phyloP scores from a whole-genome alignment of 2,888 invertebrate genomes.

The Ligdia adustata region DNA sequence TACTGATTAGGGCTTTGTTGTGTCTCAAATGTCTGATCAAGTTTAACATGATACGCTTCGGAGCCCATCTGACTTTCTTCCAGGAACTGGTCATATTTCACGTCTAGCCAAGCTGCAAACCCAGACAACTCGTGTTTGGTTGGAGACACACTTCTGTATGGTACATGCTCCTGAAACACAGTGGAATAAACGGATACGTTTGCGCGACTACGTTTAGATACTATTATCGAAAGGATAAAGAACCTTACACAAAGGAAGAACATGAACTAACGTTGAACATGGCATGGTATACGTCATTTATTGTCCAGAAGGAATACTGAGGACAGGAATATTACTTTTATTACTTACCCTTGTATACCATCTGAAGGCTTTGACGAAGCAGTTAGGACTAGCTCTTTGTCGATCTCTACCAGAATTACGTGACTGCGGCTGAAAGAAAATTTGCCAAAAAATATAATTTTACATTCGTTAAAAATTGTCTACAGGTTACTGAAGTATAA shows the following conservation, averaged over 20 bases:
- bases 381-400: slow-evolving; percentile 55
- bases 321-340: too few species aligned
- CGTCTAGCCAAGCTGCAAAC: slow-evolving; percentile 71
- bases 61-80: slow-evolving; percentile 37
- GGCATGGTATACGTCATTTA: too few species aligned
- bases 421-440: slow-evolving; percentile 39
- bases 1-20: slow-evolving; percentile 20
- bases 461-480: too few species aligned
- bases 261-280: too few species aligned
- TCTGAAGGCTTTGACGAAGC: slow-evolving; percentile 69
- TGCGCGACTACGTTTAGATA: too few species aligned
- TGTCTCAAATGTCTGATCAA: slow-evolving; percentile 38
- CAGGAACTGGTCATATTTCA: slow-evolving; percentile 64
- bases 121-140: slow-evolving; percentile 40
- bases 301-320: too few species aligned
- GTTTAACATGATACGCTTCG: slow-evolving; percentile 19
- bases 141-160: slow-evolving; percentile 19
- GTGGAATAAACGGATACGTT: too few species aligned
- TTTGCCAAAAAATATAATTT: too few species aligned
- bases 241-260: too few species aligned
- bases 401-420: slow-evolving; percentile 34
- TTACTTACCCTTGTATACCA: slow-evolving; percentile 70
- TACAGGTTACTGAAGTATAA: too few species aligned
- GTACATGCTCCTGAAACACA: slow-evolving; percentile 46
- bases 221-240: too few species aligned